Evolutionary conservation across 2,888 invertebrate species (phyloP).

Genomic region (Meteorus colon): DNA sequence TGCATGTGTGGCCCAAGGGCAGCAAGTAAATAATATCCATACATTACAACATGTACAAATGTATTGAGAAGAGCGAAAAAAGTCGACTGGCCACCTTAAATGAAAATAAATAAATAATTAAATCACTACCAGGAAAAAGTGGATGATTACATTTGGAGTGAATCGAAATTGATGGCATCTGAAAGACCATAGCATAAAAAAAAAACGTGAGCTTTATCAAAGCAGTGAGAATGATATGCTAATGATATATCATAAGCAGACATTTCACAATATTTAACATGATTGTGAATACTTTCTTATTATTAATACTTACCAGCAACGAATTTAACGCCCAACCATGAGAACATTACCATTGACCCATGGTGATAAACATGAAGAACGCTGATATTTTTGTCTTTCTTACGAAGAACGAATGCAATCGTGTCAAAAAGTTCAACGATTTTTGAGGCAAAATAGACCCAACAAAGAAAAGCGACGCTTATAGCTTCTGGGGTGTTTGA

Average conservation of each 20-base stretch:
- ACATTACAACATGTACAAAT: conserved; percentile 97
- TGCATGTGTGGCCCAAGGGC: conserved; percentile 91
- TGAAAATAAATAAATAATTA: conserved; percentile 15
- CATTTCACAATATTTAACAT: not conserved
- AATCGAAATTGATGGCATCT: not conserved
- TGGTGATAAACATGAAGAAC: conserved; percentile 96
- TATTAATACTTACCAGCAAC: conserved; percentile 80
- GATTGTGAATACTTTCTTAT: not conserved
- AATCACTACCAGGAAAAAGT: not conserved
- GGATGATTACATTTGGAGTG: no score
- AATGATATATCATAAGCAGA: no score
- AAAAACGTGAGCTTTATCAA: no score
- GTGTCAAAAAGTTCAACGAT: conserved; percentile 96
- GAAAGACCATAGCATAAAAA: not conserved
- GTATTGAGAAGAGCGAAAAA: conserved; percentile 96
- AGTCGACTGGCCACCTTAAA: conserved; percentile 89
- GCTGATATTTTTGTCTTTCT: conserved; percentile 91
- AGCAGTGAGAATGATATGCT: no score
- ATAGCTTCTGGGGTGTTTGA: conserved; percentile 80
- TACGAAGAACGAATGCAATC: conserved; percentile 94
- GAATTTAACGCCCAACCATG: conserved; percentile 93
- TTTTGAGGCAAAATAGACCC: conserved; percentile 97
- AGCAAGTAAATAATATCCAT: conserved; percentile 91
- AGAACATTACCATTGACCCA: conserved; percentile 95
- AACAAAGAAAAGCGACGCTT: conserved; percentile 87